Base-by-base conservation (phyloP, 2,797 vertebrate genomes). In the Lindbergichthys nudifrons region DNA sequence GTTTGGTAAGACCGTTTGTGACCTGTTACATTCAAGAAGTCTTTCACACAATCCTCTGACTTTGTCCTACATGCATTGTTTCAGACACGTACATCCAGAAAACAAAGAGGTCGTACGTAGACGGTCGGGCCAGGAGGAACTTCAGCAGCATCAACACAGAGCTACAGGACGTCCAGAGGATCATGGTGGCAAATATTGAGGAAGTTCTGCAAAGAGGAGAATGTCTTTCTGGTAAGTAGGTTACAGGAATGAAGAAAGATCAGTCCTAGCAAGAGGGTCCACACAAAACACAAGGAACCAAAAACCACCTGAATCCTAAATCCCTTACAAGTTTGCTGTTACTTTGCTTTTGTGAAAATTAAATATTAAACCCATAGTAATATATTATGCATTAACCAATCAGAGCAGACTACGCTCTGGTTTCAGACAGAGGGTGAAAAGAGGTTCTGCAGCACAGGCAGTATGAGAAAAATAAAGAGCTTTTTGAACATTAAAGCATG, bases 101-200 rank as follows among this genome's bases (percentile, higher is more conserved):
- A 93, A 95, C 95, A 60, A 98, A 98, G 90, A 98, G 95, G 80
- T 93, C 93, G 0, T 98, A 97, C 89, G 91, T 96, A 7, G 97
- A 98, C 69, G 96, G 95, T 82, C 94, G 97, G 67, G 96, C 96
- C 0, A 95, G 96, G 87, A 96, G 96, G 91, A 97, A 97, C 88
- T 73, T 98, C 50, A 95, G 96, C 75, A 96, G 92, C 62, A 96
- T 99, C 79, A 98, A 97, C 89, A 96, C 96, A 32, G 97, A 98
- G 84, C 90, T 98, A 15, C 97, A 98, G 23, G 97, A 98, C 9
- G 96, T 98, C 54, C 97, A 99, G 92, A 96, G 96, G 75, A 98
- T 99, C 65, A 98, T 98, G 97, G 97, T 99, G 83, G 96, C 97
- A 66, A 99, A 98, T 79, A 97, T 98, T 2, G 97, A 98, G 75